Evolutionary conservation across 2,888 invertebrate genomes (phyloP).

Genomic region (Schizotus pectinicornis): DNA sequence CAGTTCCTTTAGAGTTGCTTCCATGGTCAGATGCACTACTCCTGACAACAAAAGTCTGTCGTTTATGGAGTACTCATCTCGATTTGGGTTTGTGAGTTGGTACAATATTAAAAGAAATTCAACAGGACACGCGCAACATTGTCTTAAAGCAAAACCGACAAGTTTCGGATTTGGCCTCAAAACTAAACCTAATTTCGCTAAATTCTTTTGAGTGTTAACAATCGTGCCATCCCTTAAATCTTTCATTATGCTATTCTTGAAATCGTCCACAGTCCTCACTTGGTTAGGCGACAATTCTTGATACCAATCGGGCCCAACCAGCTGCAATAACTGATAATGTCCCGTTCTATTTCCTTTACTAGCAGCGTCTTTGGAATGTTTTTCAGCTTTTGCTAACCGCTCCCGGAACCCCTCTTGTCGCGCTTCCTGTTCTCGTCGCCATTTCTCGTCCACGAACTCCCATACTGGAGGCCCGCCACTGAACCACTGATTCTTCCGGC

Average conservation of each 20-base stretch:
- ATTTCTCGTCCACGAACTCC: constrained; percentile 21
- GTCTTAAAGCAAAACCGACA: constrained; percentile 45
- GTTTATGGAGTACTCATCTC: constrained; percentile 51
- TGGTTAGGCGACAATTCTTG: constrained; percentile 54
- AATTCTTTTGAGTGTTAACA: constrained; percentile 43
- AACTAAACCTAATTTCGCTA: constrained; percentile 49
- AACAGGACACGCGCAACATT: constrained; percentile 49
- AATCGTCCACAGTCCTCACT: constrained; percentile 42
- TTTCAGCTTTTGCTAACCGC: neutral
- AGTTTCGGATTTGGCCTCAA: constrained; percentile 43
- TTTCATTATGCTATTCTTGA: constrained; percentile 39
- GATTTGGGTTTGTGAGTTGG: constrained; percentile 49
- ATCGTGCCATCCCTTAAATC: constrained; percentile 43
- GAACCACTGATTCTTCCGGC: constrained; percentile 6
- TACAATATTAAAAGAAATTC: constrained; percentile 55
- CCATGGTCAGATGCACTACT: constrained; percentile 53
- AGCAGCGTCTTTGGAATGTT: neutral
- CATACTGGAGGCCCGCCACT: constrained; percentile 15
- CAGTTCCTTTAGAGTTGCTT: constrained; percentile 52
- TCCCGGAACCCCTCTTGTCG: constrained; percentile 11
- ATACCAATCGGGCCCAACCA: constrained; percentile 53
- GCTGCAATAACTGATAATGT: neutral
- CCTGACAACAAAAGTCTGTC: constrained; percentile 55
- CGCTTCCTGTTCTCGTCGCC: constrained; percentile 9
- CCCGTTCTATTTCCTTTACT: neutral